phyloP scores from a whole-genome alignment of 2,113 vertebrate genomes.

The Neotoma lepida region DNA sequence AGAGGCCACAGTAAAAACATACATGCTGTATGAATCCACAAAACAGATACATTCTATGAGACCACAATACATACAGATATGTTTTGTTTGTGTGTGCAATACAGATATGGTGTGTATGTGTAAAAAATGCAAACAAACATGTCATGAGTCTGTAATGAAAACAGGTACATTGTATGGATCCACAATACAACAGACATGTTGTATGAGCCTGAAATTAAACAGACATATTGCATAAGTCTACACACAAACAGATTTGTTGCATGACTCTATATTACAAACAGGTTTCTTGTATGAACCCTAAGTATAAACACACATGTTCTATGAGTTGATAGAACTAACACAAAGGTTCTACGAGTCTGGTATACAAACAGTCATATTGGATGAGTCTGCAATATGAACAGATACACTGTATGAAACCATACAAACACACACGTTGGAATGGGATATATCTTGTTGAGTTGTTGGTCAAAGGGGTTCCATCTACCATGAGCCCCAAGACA shows the following conservation, averaged over 20 bases:
- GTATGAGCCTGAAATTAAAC: not conserved
- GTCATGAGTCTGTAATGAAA: not conserved
- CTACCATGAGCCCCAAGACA: not conserved
- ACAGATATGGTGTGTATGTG: not conserved
- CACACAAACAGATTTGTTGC: not conserved
- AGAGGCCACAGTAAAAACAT: not conserved
- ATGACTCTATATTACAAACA: not conserved
- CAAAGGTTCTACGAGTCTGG: not conserved
- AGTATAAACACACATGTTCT: not conserved
- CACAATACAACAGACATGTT: not conserved
- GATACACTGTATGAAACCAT: not conserved
- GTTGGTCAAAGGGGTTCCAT: not conserved
- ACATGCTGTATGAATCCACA: not conserved
- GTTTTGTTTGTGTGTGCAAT: too few relatives aligned
- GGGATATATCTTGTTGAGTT: not conserved
- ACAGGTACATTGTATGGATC: not conserved
- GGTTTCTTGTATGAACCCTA: not conserved
- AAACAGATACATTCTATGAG: not conserved
- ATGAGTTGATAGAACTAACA: not conserved
- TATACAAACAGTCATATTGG: not conserved
- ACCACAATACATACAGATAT: not conserved
- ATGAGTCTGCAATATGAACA: not conserved
- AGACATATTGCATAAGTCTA: not conserved
- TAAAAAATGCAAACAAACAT: too few relatives aligned
- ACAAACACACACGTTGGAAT: not conserved